Percentiles rank a stretch among this genome's conserved stretches.
phyloP scores from a whole-genome alignment of 2,888 invertebrate species.

The Cecidostiba fungosa region DNA sequence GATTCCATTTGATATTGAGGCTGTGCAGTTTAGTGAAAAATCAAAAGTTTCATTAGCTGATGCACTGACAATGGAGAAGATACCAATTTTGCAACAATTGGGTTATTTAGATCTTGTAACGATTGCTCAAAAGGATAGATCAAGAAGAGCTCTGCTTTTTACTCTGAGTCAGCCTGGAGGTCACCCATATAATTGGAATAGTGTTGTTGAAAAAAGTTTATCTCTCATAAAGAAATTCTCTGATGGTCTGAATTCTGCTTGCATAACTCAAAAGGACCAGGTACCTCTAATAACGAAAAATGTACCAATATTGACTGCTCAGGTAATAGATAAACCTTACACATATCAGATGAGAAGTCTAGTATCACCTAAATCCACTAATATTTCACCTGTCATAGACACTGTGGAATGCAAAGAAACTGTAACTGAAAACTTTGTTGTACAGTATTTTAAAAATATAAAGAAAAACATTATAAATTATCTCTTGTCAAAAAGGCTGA shows the following conservation, averaged over 20 bases:
- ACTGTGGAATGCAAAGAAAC: slow-evolving; percentile 45
- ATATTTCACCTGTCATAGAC: slow-evolving; percentile 12
- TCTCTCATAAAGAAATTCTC: slow-evolving; percentile 85
- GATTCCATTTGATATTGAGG: slow-evolving; percentile 84
- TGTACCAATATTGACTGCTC: slow-evolving; percentile 67
- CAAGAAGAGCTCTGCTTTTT: slow-evolving; percentile 85
- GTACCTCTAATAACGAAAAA: slow-evolving; percentile 46
- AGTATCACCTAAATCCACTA: slow-evolving; percentile 59
- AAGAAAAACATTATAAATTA: slow-evolving; percentile 81
- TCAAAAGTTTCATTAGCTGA: slow-evolving; percentile 82
- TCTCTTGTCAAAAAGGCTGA: slow-evolving; percentile 85
- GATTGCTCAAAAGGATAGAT: slow-evolving; percentile 84
- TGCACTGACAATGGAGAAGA: slow-evolving; percentile 83
- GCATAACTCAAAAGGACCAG: slow-evolving; percentile 70
- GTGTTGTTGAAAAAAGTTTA: slow-evolving; percentile 85
- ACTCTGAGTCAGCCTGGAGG: slow-evolving; percentile 91
- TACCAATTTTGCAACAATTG: slow-evolving; percentile 88
- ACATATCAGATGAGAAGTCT: slow-evolving; percentile 76
- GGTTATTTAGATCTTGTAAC: slow-evolving; percentile 88
- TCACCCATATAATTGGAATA: slow-evolving; percentile 94
- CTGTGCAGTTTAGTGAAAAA: slow-evolving; percentile 74
- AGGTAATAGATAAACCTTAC: slow-evolving; percentile 71
- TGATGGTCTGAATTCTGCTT: slow-evolving; percentile 82
- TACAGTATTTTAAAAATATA: slow-evolving; percentile 71
- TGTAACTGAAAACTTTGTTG: slow-evolving; percentile 67